These are phyloP conservation scores for Cecidostiba fungosa DNA, from an alignment of 2,888 invertebrate species.

Conservation along the genomic window DNA sequence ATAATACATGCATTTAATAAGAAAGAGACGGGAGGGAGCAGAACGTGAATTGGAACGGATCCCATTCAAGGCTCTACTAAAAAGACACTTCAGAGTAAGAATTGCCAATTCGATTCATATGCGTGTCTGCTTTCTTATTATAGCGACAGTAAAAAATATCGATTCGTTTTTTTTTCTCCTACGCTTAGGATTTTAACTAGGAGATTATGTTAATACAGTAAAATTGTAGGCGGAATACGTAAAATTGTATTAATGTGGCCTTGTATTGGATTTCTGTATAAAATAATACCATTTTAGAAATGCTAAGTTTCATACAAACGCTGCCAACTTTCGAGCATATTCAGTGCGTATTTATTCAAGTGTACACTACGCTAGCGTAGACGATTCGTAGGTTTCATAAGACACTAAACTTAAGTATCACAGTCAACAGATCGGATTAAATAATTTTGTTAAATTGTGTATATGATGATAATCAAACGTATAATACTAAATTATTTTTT, in stretches of 20 bases:
- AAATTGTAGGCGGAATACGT: too few relatives aligned
- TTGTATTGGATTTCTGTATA: constrained; percentile 10
- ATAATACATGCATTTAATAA: not conserved
- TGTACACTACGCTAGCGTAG: too few relatives aligned
- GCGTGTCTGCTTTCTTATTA: not conserved
- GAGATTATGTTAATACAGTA: too few relatives aligned
- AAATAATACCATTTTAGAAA: not conserved
- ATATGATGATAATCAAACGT: not conserved
- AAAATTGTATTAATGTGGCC: constrained; percentile 4
- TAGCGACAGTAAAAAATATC: not conserved
- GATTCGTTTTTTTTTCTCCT: constrained; percentile 10
- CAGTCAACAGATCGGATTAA: too few relatives aligned
- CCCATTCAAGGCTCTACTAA: constrained; percentile 29
- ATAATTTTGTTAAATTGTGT: not conserved
- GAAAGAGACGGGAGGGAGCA: not conserved
- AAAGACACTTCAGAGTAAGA: constrained; percentile 13
- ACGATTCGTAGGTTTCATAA: not conserved
- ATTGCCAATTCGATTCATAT: constrained; percentile 30
- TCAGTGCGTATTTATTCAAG: too few relatives aligned
- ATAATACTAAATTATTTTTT: not conserved
- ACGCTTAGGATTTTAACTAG: too few relatives aligned
- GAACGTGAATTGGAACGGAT: constrained; percentile 39
- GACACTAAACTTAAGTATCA: too few relatives aligned
- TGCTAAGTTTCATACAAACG: not conserved
- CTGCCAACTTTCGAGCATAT: not conserved